phyloP scores from a whole-genome alignment of 1,140 invertebrate genomes.

The Globodera rostochiensis region DNA sequence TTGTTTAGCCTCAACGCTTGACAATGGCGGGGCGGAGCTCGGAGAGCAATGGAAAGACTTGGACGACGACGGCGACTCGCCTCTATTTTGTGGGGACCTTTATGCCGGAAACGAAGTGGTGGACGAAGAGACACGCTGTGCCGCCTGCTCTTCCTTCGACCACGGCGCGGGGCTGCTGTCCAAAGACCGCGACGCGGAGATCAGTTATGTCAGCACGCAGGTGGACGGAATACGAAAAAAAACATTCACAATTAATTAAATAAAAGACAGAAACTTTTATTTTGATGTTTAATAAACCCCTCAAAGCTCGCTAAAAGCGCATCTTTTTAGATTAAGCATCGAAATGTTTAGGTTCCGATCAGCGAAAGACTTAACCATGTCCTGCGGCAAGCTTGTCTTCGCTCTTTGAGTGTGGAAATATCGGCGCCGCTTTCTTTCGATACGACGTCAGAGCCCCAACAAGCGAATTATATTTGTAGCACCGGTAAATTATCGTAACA shows the following conservation, averaged over 20 bases:
- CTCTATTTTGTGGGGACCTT: constrained; percentile 23
- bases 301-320: too few species aligned
- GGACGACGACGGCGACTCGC: not conserved
- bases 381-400: constrained; percentile 46
- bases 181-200: constrained; percentile 48
- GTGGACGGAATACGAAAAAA: constrained; percentile 17
- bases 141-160: constrained; percentile 49
- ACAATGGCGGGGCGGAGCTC: not conserved
- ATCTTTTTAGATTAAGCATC: too few species aligned
- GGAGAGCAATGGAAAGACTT: not conserved
- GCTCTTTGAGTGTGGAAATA: constrained; percentile 46
- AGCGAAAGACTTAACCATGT: constrained; percentile 39
- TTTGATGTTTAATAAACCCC: too few species aligned
- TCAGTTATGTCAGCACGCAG: constrained; percentile 50
- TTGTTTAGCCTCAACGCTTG: not conserved
- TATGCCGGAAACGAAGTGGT: constrained; percentile 34
- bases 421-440: constrained; percentile 39
- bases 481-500: not conserved
- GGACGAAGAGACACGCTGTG: constrained; percentile 46
- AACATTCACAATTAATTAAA: not conserved
- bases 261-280: too few species aligned
- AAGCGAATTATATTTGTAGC: not conserved
- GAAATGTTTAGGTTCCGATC: constrained; percentile 36
- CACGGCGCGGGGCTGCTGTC: constrained; percentile 40
- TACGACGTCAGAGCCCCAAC: not conserved